These are phyloP conservation scores for Lamellibrachia satsuma DNA, from an alignment of 2,888 invertebrate species.

Conservation along the genomic window DNA sequence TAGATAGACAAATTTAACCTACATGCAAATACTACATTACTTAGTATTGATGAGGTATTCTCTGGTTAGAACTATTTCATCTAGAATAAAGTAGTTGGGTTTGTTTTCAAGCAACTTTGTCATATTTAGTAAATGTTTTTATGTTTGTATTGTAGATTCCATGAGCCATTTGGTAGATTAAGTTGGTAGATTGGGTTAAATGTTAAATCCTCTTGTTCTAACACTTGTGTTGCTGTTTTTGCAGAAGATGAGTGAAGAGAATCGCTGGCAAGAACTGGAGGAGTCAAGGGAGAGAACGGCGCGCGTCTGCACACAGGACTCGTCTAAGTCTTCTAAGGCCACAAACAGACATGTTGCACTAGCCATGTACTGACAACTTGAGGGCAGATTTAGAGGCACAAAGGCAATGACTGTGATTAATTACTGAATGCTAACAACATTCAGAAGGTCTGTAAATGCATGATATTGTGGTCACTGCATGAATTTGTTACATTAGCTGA, in stretches of 20 bases:
- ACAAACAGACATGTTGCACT: background rate
- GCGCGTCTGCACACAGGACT: background rate
- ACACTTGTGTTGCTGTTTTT: slow-evolving; percentile 18
- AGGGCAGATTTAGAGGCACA: background rate
- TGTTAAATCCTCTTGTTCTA: too few relatives aligned
- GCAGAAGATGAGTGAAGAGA: slow-evolving; percentile 47
- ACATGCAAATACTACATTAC: too few relatives aligned
- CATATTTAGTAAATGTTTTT: too few relatives aligned
- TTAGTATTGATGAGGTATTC: too few relatives aligned
- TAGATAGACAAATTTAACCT: too few relatives aligned
- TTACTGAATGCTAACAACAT: background rate
- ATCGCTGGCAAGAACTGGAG: slow-evolving; percentile 59
- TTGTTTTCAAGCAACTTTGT: too few relatives aligned
- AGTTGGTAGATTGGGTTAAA: too few relatives aligned
- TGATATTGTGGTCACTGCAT: background rate
- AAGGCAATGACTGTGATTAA: background rate
- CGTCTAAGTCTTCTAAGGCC: background rate
- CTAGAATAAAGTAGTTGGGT: too few relatives aligned
- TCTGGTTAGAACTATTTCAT: too few relatives aligned
- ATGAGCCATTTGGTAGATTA: too few relatives aligned
- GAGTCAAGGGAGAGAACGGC: slow-evolving; percentile 52
- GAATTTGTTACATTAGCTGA: background rate
- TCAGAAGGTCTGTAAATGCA: background rate
- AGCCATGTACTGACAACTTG: background rate
- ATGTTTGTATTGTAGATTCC: too few relatives aligned